Percentiles rank a stretch among this genome's conserved stretches.
These are phyloP conservation scores for Electrophaes corylata DNA, from an alignment of 2,888 invertebrate species.

Conservation along the genomic window DNA sequence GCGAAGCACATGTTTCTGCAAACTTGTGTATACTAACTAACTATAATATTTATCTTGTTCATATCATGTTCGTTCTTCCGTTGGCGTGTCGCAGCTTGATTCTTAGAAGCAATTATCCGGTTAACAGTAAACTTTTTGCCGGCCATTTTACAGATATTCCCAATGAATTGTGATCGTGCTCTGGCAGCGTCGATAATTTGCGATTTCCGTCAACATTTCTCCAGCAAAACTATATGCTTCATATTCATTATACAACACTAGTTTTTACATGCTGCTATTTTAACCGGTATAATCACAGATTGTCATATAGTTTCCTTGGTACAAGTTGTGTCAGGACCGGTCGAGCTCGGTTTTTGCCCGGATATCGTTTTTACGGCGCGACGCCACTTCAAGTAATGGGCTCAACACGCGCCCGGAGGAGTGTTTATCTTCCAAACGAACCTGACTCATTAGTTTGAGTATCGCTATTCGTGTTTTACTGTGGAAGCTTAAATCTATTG, in stretches of 20 bases:
- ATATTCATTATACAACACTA: constrained; percentile 6
- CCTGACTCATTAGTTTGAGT: constrained; percentile 37
- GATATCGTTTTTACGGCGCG: constrained; percentile 54
- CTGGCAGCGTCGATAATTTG: constrained; percentile 40
- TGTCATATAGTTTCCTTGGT: constrained; percentile 6
- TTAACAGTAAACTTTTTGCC: constrained; percentile 24
- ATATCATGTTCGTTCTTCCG: constrained; percentile 20
- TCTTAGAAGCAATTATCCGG: constrained; percentile 28
- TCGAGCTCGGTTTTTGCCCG: constrained; percentile 57
- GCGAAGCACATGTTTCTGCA: neutral
- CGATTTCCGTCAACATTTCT: constrained; percentile 62
- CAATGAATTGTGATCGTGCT: constrained; percentile 25
- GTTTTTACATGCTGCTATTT: constrained; percentile 35
- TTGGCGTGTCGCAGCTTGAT: constrained; percentile 17
- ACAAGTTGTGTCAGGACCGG: constrained; percentile 41
- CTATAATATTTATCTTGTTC: constrained; percentile 19
- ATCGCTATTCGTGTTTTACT: constrained; percentile 11
- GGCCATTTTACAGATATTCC: constrained; percentile 21
- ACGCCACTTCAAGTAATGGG: constrained; percentile 49
- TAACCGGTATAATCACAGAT: constrained; percentile 10
- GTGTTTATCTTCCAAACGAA: constrained; percentile 36
- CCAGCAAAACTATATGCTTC: constrained; percentile 16
- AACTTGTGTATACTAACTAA: too few species aligned
- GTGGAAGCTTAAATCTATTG: too few species aligned
- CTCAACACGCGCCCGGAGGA: constrained; percentile 42